Evolutionary conservation across 2,888 invertebrate genomes (phyloP), one percentile per base, ranked within the genome.

Genomic region (Linnaemya vulpina): DNA sequence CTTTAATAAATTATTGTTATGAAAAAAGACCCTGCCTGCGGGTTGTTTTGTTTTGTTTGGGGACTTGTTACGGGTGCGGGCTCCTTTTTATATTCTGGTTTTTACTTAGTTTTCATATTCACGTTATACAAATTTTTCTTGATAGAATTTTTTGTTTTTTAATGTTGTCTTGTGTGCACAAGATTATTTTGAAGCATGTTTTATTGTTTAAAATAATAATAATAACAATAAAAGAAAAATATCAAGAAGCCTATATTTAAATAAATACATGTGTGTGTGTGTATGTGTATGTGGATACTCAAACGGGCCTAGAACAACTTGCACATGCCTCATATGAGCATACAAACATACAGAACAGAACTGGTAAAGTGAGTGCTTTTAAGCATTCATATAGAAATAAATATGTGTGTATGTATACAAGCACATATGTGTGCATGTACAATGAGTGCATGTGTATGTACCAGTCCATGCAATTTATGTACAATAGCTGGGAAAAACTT

Each of bases 21-120:
- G 30, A 68, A 9, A 65, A 68, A 82, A 83, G 74, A 30, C 71
- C 71, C 84, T 84, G 84, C 71, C 84, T 84, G 84, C 84, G 75
- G 84, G 76, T 81, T 85, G 25, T 70, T 68, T 3, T 25, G 35
- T 75, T 55, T 60, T 83, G 13, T 65, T 15, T 43, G 46, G 30
- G 49, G 62, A 60, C 35, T 63, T 75, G 51, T 75, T 75, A 68
- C 71, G 76, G 77, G 76, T 84, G 67, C 65, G 73, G 68, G 84
- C 51, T 68, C 15, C 22, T 49, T 75, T 75, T 67, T 30, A 58
- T 77, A 10, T 65, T 15, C 43, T 43, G 15, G 40, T 8, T 1
- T 43, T 22, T 46, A 46, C 30, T 49, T 30, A 30, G 25, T 46
- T 46, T 25, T 65, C 35, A 38, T 63, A 20, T 25, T 53, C 25